These are phyloP conservation scores for Caenorhabditis plicata DNA, from an alignment of 2,888 invertebrate species.

Conservation along the genomic window DNA sequence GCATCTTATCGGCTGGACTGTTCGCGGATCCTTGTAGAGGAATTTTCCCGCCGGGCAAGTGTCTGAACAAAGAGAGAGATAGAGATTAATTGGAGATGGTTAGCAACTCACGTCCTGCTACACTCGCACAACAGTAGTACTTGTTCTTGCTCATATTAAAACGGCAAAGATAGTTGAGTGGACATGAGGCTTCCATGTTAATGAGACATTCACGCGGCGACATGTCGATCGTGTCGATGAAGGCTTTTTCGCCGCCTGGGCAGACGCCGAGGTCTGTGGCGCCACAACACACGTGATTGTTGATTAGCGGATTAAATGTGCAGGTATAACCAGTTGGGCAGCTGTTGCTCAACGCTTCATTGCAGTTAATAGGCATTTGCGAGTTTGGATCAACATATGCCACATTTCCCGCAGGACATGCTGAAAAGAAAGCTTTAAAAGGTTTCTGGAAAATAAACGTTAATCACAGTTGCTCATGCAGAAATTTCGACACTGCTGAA, in stretches of 20 bases:
- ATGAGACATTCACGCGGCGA: conserved; percentile 47
- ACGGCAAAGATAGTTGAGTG: conserved; percentile 45
- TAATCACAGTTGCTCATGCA: conserved; percentile 39
- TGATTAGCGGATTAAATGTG: conserved; percentile 44
- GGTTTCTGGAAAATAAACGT: not conserved
- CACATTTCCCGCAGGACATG: conserved; percentile 50
- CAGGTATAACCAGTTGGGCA: conserved; percentile 44
- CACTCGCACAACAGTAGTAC: conserved; percentile 51
- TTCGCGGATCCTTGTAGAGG: conserved; percentile 41
- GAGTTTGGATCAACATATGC: conserved; percentile 55
- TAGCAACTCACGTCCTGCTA: conserved; percentile 34
- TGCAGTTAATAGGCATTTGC: conserved; percentile 51
- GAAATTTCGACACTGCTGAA: conserved; percentile 52
- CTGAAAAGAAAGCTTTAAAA: conserved; percentile 3
- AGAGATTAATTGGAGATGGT: not conserved
- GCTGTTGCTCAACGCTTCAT: conserved; percentile 43
- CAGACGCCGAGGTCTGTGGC: conserved; percentile 53
- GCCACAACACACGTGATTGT: conserved; percentile 56
- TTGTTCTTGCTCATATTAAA: conserved; percentile 46
- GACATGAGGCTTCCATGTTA: conserved; percentile 48
- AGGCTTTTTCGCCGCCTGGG: conserved; percentile 56
- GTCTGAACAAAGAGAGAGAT: conserved; percentile 19
- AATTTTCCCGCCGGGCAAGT: conserved; percentile 49
- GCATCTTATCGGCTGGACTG: conserved; percentile 34
- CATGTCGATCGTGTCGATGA: conserved; percentile 53